Evolutionary conservation across 92 coral and sea anemone genomes (phyloP).

Genomic region (Porites evermanni): DNA sequence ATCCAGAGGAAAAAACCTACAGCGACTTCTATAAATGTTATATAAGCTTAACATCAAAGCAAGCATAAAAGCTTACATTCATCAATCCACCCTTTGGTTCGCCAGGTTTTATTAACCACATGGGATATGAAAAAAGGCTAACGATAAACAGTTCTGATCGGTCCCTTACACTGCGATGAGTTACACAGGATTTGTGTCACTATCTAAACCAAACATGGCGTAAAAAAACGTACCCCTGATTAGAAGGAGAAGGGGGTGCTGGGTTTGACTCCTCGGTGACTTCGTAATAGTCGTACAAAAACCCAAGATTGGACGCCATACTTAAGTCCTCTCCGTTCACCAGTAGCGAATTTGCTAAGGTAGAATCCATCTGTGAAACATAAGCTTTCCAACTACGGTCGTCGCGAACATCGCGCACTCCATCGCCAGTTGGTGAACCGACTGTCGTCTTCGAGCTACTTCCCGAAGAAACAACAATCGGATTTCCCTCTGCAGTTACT

Average conservation of each 20-base stretch:
- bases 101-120: constrained; percentile 4
- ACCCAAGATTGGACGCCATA: constrained; percentile 95
- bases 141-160: neutral
- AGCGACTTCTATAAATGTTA: neutral
- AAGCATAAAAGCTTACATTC: neutral
- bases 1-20: neutral
- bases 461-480: constrained; percentile 80
- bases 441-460: constrained; percentile 45
- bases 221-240: constrained; percentile 74
- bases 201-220: constrained; percentile 38
- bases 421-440: constrained; percentile 60
- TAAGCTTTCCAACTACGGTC: constrained; percentile 97
- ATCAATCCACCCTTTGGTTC: neutral
- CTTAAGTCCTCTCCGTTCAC: constrained; percentile 96
- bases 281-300: constrained; percentile 95
- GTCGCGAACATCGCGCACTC: constrained; percentile 71
- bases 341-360: constrained; percentile 87
- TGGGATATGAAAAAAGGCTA: constrained; percentile 4
- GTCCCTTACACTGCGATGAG: too few relatives aligned
- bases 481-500: constrained; percentile 67
- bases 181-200: too few relatives aligned
- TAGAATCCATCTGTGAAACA: constrained; percentile 91
- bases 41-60: constrained; percentile 13
- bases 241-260: constrained; percentile 91
- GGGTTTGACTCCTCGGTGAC: constrained; percentile 92